Percentiles rank a stretch among this genome's conserved stretches.
phyloP scores from a whole-genome alignment of 2,113 vertebrate species.

The Atlantisia rogersi region DNA sequence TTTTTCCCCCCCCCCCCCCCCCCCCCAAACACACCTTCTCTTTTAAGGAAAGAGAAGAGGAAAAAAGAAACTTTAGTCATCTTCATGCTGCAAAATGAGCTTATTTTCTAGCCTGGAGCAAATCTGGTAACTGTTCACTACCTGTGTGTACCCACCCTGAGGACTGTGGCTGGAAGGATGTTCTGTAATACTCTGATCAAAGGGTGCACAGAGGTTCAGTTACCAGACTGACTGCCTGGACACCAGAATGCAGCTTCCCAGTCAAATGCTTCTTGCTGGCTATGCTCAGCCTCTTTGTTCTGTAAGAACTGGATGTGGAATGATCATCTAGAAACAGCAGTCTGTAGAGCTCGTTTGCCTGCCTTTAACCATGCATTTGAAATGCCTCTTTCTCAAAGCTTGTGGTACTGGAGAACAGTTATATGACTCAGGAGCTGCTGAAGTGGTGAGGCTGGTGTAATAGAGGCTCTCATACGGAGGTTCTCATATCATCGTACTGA shows the following conservation, averaged over 20 bases:
- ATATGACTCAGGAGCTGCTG: conserved; percentile 29
- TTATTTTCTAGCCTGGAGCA: not conserved
- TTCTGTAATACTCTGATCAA: not conserved
- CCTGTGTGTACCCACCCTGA: not conserved
- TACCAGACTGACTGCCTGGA: not conserved
- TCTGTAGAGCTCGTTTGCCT: not conserved
- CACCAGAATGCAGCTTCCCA: not conserved
- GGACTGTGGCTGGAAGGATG: not conserved
- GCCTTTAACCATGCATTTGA: not conserved
- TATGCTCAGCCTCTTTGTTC: not conserved
- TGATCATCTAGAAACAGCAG: not conserved
- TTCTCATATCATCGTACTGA: not conserved
- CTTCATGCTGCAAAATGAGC: not conserved
- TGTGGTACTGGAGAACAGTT: conserved; percentile 11
- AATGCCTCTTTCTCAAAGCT: not conserved
- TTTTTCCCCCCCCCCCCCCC: not conserved
- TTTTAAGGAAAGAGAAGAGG: not conserved
- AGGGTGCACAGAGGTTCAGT: not conserved
- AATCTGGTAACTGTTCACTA: not conserved
- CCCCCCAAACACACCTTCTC: too few relatives aligned
- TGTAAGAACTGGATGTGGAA: not conserved
- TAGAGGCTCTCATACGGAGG: not conserved
- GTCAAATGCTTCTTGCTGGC: not conserved
- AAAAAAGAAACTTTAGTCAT: not conserved
- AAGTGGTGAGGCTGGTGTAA: not conserved